Percentiles rank a stretch among this genome's conserved stretches.
These are phyloP conservation scores for Tuberolachnus salignus DNA, from an alignment of 2,888 invertebrate species.

Conservation along the genomic window DNA sequence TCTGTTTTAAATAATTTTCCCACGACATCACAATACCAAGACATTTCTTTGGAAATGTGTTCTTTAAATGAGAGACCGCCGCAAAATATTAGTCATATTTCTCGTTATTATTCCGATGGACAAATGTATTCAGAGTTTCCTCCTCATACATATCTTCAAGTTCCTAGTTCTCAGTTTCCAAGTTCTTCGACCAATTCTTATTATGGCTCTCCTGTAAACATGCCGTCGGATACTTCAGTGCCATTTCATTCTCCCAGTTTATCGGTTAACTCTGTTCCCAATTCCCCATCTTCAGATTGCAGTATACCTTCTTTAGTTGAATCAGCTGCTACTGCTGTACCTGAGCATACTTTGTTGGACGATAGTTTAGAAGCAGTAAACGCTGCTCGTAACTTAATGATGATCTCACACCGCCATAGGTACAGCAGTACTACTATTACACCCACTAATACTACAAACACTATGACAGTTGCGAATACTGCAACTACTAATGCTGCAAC, in stretches of 20 bases:
- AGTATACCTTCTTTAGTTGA: conserved; percentile 48
- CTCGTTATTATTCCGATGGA: conserved; percentile 35
- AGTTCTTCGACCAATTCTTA: conserved; percentile 38
- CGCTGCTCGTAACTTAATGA: conserved; percentile 51
- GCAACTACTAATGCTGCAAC: background rate
- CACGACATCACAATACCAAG: conserved; percentile 15
- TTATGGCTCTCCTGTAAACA: conserved; percentile 40
- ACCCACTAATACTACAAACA: conserved; percentile 14
- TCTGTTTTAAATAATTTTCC: conserved; percentile 33
- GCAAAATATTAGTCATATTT: conserved; percentile 11
- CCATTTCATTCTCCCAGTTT: conserved; percentile 46
- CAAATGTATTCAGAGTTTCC: conserved; percentile 42
- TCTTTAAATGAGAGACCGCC: conserved; percentile 23
- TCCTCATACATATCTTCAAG: conserved; percentile 35
- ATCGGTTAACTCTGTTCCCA: conserved; percentile 26
- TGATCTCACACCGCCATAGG: conserved; percentile 55
- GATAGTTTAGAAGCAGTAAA: conserved; percentile 55
- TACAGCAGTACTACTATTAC: conserved; percentile 43
- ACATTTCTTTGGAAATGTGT: conserved; percentile 5
- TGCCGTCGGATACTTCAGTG: conserved; percentile 47
- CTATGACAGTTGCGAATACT: background rate
- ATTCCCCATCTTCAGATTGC: conserved; percentile 52
- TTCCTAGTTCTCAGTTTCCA: conserved; percentile 47
- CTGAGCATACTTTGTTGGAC: conserved; percentile 52
- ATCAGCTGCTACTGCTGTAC: conserved; percentile 46